phyloP scores from a whole-genome alignment of 2,888 invertebrate genomes.

The Pandemis corylana region DNA sequence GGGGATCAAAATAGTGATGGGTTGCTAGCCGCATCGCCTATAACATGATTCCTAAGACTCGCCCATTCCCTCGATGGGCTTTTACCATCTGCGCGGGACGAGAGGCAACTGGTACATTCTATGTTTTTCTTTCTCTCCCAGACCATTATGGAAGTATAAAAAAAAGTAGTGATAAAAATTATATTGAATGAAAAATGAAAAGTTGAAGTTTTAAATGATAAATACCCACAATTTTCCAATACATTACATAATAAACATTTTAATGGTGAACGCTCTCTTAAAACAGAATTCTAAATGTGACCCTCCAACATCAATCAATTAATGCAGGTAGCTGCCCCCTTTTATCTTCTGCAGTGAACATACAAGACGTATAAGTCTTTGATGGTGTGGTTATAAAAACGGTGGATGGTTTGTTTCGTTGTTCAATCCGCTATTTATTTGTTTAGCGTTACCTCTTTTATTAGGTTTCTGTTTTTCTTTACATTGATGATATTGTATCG shows the following conservation, averaged over 20 bases:
- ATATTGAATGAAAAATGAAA: not conserved
- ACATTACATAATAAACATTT: conserved; percentile 31
- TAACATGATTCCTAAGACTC: too few species aligned
- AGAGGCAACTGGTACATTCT: too few species aligned
- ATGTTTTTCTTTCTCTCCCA: too few species aligned
- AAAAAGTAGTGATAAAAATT: too few species aligned
- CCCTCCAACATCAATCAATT: conserved; percentile 68
- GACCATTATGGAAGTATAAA: too few species aligned
- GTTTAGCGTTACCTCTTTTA: conserved; percentile 7
- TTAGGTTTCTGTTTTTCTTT: not conserved
- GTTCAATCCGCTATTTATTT: conserved; percentile 8
- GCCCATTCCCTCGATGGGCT: too few species aligned
- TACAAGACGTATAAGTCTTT: conserved; percentile 28
- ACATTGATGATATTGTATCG: not conserved
- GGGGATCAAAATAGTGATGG: too few species aligned
- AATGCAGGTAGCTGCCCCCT: conserved; percentile 58
- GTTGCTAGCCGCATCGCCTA: too few species aligned
- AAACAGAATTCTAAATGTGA: conserved; percentile 47
- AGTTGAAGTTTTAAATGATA: not conserved
- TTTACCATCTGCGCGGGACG: too few species aligned
- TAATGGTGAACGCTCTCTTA: conserved; percentile 21
- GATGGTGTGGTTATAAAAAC: conserved; percentile 22
- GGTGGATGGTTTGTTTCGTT: conserved; percentile 8
- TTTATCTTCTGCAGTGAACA: conserved; percentile 49
- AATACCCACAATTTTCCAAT: conserved; percentile 21